phyloP scores from a whole-genome alignment of 2,888 invertebrate genomes.

The Scelioninae gen. 1 region DNA sequence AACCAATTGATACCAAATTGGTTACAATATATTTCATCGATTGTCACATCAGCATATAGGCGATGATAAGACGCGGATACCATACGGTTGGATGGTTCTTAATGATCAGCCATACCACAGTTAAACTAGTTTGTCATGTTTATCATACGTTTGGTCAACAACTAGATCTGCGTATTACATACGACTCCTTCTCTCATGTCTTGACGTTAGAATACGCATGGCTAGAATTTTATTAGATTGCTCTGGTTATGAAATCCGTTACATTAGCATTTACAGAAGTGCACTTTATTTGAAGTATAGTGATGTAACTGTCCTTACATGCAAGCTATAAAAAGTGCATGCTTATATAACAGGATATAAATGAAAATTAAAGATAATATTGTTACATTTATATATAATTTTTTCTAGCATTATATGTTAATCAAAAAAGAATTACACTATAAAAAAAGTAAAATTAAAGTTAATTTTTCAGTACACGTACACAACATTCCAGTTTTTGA shows the following conservation, averaged over 20 bases:
- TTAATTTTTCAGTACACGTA: too few relatives aligned
- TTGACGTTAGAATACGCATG: slow-evolving; percentile 56
- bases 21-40: slow-evolving; percentile 57
- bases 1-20: slow-evolving; percentile 43
- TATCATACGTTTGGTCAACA: slow-evolving; percentile 46
- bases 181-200: slow-evolving; percentile 44
- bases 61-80: slow-evolving; percentile 68
- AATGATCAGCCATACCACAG: slow-evolving; percentile 37
- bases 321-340: too few relatives aligned
- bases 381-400: too few relatives aligned
- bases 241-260: slow-evolving; percentile 64
- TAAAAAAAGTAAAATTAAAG: too few relatives aligned
- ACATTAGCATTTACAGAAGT: slow-evolving; percentile 32
- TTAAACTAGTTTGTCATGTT: slow-evolving; percentile 70
- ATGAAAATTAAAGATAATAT: too few relatives aligned
- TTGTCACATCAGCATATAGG: slow-evolving; percentile 73
- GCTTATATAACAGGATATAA: too few relatives aligned
- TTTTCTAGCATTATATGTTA: too few relatives aligned
- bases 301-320: slow-evolving; percentile 46
- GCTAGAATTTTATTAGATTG: slow-evolving; percentile 43
- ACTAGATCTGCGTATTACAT: slow-evolving; percentile 47
- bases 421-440: too few relatives aligned
- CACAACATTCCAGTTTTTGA: too few relatives aligned
- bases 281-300: slow-evolving; percentile 34
- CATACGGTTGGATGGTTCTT: slow-evolving; percentile 71